Base-by-base conservation (phyloP, 2,888 invertebrate genomes). In the Troides oblongomaculatus region DNA sequence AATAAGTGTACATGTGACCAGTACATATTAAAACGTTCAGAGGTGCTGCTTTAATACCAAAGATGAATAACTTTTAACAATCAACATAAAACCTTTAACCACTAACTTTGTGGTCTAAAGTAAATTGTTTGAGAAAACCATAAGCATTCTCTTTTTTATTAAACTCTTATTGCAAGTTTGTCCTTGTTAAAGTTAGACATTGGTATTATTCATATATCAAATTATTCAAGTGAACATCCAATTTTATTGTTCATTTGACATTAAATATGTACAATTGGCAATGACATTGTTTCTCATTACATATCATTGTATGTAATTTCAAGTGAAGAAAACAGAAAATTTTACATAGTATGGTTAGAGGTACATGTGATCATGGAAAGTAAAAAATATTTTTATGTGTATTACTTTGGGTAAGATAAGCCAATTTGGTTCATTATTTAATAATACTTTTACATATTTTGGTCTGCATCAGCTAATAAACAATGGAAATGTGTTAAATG, bases 11-110 rank as follows among this genome's bases (percentile, higher is more conserved):
- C 1, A 14, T 12, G 53, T 53, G n/a, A 53, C 8, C 53, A 53
- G n/a, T 53, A 18, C 18, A 18, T 5, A 7, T 7, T 58, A 14
- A 58, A 58, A 58, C 17, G 30, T 58, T 18, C 10, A 57, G 36
- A 50, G 56, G 39, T 56, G 56, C 30, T 23, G 23, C 39, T 43
- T 64, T 14, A 64, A 64, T 56, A 7, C 36, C 14, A 58, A 58
- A 58, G 57, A 58, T 58, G 14, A 58, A 21, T 46, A 46, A 53
- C 53, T n/a, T 53, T 53, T n/a, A 53, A n/a, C 53, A 18, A 53
- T 53, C 3, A 53, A 53, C 4, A 46, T 46, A 39, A 50, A 18
- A 14, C 17, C 14, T 50, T 18, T 50, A 17, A 18, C 18, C 50
- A 14, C 50, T 50, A 50, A 50, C 14, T 18, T 5, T 17, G 12